Base-by-base conservation (phyloP, 2,113 vertebrate genomes). In the Ctenodactylus gundi region DNA sequence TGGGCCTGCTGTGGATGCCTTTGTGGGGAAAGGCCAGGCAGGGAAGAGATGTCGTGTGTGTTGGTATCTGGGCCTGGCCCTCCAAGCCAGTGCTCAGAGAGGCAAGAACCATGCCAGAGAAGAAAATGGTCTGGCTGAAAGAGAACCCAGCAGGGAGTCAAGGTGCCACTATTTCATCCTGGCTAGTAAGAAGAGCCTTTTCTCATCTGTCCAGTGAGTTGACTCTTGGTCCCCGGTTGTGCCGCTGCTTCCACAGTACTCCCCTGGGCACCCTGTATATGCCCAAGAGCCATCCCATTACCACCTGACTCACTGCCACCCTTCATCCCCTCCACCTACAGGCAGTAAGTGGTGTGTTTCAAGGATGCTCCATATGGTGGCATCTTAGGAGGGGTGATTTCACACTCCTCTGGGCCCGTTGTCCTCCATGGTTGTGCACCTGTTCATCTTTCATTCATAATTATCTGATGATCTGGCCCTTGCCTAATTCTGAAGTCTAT, bases 401-500 rank as follows among this genome's bases (percentile, higher is more conserved):
- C 83, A 55, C 29, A 57, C 18, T 72, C 96, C 6, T 4, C 8
- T 95, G 65, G 6, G 53, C 85, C 82, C 41, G 67, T 44, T 41
- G 90, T 76, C 72, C 0, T 8, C 81, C 14, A 0, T 21, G 65
- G 72, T 8, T 94, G 57, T 34, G 11, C 23, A 31, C 15, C 51
- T 57, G 34, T 4, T 44, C 29, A 1, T 27, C 94, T 51, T 82
- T 94, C 51, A 39, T 67, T 91, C 58, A 7, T 60, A 23, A 41
- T 68, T 88, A 82, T 75, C 36, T 88, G 90, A 83, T 89, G 85
- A 87, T 86, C 49, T 14, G 34, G 29, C 51, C 80, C 62, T 90
- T 62, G 83, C 91, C 62, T 85, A 81, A 21, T 46, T 62, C 51
- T 67, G 95, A 96, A 85, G 46, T 95, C 95, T 93, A 85, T 80